Evolutionary conservation across 2,797 vertebrate genomes (phyloP).

Genomic region (Australoheros facetus): DNA sequence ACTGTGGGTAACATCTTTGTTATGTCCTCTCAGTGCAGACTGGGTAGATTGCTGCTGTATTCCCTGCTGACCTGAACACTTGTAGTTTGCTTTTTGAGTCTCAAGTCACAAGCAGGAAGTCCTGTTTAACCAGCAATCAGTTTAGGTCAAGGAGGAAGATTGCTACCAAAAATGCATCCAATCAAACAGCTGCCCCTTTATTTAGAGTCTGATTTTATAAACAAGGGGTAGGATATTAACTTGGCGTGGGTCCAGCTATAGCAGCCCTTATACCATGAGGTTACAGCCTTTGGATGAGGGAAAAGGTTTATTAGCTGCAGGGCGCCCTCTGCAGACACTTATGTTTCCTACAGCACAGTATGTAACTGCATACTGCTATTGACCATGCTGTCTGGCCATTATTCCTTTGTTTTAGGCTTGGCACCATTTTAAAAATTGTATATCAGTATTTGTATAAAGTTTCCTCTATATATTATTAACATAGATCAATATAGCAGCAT

Average conservation of each 20-base stretch:
- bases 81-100: constrained; percentile 17
- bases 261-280: background rate
- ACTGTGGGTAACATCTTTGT: constrained; percentile 33
- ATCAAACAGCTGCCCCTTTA: constrained; percentile 4
- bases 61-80: constrained; percentile 34
- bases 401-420: background rate
- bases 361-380: background rate
- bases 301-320: background rate
- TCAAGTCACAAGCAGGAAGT: constrained; percentile 20
- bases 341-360: background rate
- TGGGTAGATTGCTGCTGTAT: constrained; percentile 33
- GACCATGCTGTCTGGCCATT: background rate
- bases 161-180: constrained; percentile 20
- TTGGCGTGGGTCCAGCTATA: background rate
- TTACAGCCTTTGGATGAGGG: background rate
- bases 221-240: background rate
- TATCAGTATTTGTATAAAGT: background rate
- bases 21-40: constrained; percentile 36
- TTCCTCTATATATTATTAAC: background rate
- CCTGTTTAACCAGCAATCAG: constrained; percentile 2
- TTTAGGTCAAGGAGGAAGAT: background rate
- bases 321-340: background rate
- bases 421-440: background rate
- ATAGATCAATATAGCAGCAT: too few species aligned
- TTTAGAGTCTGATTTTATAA: background rate